Conservation (phyloP, 2,113 vertebrate genomes). For the Microcebus griseorufus region DNA sequence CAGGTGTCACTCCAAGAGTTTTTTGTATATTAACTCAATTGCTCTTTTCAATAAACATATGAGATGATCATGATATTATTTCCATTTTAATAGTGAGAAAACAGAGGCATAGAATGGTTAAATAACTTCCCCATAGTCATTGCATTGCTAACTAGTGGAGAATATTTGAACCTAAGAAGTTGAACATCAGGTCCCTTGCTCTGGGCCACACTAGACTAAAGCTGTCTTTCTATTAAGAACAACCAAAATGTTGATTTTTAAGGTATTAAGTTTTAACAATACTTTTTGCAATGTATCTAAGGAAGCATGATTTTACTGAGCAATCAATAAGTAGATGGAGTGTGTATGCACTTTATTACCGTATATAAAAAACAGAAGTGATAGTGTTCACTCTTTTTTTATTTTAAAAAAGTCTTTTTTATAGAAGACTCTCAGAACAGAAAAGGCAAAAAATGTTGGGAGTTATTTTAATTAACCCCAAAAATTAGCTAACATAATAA, state of each 20-base stretch:
- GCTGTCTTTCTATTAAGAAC: not conserved
- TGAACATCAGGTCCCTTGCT: not conserved
- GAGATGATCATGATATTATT: not conserved
- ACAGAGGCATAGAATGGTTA: not conserved
- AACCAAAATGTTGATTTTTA: not conserved
- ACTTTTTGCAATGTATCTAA: not conserved
- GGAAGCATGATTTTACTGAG: not conserved
- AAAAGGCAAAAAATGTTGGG: not conserved
- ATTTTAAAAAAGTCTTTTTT: conserved; percentile 9
- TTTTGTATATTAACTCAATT: not conserved
- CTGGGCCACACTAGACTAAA: not conserved
- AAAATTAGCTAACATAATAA: not conserved
- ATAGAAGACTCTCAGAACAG: not conserved
- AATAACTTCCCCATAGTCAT: not conserved
- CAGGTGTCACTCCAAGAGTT: not conserved
- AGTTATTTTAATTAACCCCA: not conserved
- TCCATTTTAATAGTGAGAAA: not conserved
- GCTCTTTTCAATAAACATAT: not conserved
- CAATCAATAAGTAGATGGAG: not conserved
- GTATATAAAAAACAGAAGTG: not conserved
- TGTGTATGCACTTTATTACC: not conserved
- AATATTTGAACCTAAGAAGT: not conserved
- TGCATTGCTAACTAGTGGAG: not conserved
- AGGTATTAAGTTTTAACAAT: not conserved
- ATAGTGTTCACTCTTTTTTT: not conserved